Base-by-base conservation (phyloP, 1,140 invertebrate genomes). In the Temnothorax nylanderi region DNA sequence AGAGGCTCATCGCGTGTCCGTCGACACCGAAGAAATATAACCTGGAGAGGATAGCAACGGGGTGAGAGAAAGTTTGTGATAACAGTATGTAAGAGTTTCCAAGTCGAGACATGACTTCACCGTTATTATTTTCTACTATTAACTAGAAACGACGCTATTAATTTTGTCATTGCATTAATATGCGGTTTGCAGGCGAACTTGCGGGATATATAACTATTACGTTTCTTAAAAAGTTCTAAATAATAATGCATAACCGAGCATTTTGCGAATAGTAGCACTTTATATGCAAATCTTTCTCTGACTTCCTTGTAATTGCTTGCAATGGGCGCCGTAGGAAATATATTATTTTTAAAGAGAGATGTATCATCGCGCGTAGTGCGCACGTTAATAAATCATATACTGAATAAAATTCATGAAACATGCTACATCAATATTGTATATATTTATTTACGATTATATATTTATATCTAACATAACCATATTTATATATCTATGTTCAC, bases 21-120 rank as follows among this genome's bases (percentile, higher is more conserved):
- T 90, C 64, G 89, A 88, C 89, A 67, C 78, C 87, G 76, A 88
- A 88, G 89, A 90, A 90, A 87, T 89, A 85, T 78, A 88, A 88
- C 71, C 71, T 62, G 41, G 81, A 41, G 80, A 85, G 60, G 54
- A 32, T 49, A 54, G 69, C 78, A 67, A 74, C 41, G 47, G 56
- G 71, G 41, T 54, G 21, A n/a, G 69, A 60, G 76, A 72, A 90
- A 88, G 69, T 90, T 88, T 86, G 62, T 69, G 58, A 65, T 74
- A 90, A 86, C 86, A 72, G 86, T 77, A 82, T 58, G 75, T 78
- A 88, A 87, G 80, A 90, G 89, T 90, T 90, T 90, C 81, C 85
- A 89, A 90, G 86, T 85, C 60, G 71, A 62, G 58, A 84, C 80
- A 41, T 32, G 21, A 49, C 11, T 60, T 54, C 13, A 18, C 69